phyloP scores from a whole-genome alignment of 2,797 vertebrate species.

The Sebastes umbrosus region DNA sequence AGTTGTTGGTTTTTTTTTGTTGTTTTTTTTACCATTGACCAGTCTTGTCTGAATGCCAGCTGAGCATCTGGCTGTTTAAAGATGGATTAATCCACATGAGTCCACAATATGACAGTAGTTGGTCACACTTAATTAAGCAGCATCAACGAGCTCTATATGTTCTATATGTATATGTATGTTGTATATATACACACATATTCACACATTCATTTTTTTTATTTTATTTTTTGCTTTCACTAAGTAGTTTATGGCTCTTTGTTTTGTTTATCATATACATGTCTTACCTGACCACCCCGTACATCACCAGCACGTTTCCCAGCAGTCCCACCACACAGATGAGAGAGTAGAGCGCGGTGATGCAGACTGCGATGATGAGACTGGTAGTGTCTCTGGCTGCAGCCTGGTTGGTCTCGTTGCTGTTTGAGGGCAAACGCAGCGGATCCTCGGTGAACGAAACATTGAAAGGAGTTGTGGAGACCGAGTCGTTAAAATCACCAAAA shows the following conservation, averaged over 20 bases:
- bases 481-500: constrained; percentile 58
- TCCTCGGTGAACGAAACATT: constrained; percentile 73
- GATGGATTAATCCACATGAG: constrained; percentile 4
- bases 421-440: constrained; percentile 56
- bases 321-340: constrained; percentile 94
- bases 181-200: no score
- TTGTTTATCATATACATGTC: constrained; percentile 15
- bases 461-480: constrained; percentile 59
- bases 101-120: not conserved
- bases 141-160: not conserved
- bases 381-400: constrained; percentile 71
- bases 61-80: not conserved
- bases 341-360: constrained; percentile 93
- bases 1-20: not conserved
- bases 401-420: constrained; percentile 69
- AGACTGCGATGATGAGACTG: constrained; percentile 83
- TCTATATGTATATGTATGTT: no score
- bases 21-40: not conserved
- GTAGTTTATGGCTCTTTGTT: no score
- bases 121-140: constrained; percentile 17
- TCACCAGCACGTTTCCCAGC: constrained; percentile 93
- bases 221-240: not conserved
- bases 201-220: not conserved
- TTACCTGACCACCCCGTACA: constrained; percentile 97
- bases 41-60: not conserved